Percentiles rank a stretch among this genome's conserved stretches.
These are phyloP conservation scores for Nicator chloris DNA, from an alignment of 2,113 vertebrate genomes.

Conservation along the genomic window DNA sequence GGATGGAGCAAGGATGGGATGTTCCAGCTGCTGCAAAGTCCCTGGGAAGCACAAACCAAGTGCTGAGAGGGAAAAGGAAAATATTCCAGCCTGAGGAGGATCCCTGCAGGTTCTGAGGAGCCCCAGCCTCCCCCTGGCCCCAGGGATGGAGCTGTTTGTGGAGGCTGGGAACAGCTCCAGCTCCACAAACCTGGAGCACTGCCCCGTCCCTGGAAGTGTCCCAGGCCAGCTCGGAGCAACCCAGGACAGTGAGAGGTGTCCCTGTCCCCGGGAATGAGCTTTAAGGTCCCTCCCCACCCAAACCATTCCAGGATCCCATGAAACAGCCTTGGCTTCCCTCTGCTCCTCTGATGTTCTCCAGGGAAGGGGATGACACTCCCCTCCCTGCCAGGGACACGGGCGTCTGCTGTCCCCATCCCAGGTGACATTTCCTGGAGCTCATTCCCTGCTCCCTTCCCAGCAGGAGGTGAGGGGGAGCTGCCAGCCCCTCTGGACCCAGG, in stretches of 20 bases:
- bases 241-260: neutral
- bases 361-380: no score
- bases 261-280: neutral
- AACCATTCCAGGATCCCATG: neutral
- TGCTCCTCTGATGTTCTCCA: neutral
- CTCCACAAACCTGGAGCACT: neutral
- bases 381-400: fast-evolving
- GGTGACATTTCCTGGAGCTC: neutral
- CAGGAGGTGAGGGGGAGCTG: neutral
- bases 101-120: neutral
- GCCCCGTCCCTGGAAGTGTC: neutral
- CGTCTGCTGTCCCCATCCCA: neutral
- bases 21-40: neutral
- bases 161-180: neutral
- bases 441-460: neutral
- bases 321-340: neutral
- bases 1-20: neutral
- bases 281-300: neutral
- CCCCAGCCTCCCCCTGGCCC: neutral
- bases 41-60: neutral
- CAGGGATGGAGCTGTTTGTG: neutral
- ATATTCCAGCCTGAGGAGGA: neutral
- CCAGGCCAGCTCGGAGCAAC: neutral
- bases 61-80: neutral
- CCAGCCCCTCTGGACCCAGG: neutral